Evolutionary conservation across 2,797 vertebrate genomes (phyloP).

Genomic region (Myotis daubentonii): DNA sequence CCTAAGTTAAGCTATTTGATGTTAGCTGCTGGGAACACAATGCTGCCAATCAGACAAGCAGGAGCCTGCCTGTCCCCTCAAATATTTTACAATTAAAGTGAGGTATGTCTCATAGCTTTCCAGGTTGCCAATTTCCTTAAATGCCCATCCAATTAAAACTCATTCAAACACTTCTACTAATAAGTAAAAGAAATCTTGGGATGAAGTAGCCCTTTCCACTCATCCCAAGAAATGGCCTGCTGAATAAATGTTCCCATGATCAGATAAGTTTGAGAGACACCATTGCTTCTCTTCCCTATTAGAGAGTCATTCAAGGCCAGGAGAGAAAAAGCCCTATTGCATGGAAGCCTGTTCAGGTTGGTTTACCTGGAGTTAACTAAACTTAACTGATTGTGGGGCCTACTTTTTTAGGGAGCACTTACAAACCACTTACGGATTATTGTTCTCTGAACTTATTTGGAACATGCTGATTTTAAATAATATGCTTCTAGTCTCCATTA

Average conservation of each 20-base stretch:
- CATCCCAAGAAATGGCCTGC: not conserved
- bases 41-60: slow-evolving; percentile 55
- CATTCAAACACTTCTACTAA: not conserved
- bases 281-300: rapidly evolving
- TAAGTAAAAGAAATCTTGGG: not conserved
- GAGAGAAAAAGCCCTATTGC: not conserved
- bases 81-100: slow-evolving; percentile 18
- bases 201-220: not conserved
- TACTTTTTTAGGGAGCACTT: not conserved
- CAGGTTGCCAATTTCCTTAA: not conserved
- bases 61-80: slow-evolving; percentile 66
- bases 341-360: not conserved
- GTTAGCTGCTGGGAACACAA: slow-evolving; percentile 34
- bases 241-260: not conserved
- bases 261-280: not conserved
- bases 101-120: slow-evolving; percentile 51
- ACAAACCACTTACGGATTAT: not conserved
- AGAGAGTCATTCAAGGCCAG: not conserved
- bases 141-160: not conserved
- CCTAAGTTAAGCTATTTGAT: slow-evolving; percentile 46
- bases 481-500: not conserved
- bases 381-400: not conserved
- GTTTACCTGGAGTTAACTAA: not conserved
- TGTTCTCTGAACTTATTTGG: not conserved
- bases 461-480: not conserved